These are phyloP conservation scores for Mustela lutreola DNA, from an alignment of 2,113 vertebrate species.

Conservation along the genomic window DNA sequence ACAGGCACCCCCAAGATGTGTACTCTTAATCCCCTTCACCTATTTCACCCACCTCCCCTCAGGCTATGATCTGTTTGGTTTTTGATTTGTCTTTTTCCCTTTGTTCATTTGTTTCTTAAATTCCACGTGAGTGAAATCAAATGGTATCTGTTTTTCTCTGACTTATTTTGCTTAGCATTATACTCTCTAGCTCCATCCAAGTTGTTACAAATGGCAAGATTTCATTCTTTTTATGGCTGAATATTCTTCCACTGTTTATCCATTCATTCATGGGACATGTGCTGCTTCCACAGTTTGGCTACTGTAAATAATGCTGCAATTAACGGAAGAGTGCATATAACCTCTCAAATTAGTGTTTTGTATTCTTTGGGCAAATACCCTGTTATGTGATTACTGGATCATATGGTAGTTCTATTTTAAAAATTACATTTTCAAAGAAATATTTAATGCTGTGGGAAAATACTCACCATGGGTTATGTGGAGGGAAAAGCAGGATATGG, in stretches of 20 bases:
- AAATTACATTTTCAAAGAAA: background rate
- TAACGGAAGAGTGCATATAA: background rate
- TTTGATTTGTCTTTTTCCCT: background rate
- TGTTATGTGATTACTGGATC: background rate
- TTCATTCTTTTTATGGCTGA: background rate
- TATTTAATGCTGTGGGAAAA: constrained; percentile 25
- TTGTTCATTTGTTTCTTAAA: background rate
- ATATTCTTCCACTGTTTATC: background rate
- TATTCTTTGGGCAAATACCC: background rate
- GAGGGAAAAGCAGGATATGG: background rate
- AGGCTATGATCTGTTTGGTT: background rate
- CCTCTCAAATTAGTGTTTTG: background rate
- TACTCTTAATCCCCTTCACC: background rate
- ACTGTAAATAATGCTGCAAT: background rate
- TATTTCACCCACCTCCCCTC: background rate
- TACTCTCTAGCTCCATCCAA: background rate
- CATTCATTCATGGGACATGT: background rate
- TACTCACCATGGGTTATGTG: background rate
- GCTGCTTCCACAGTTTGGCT: background rate
- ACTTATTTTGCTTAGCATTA: background rate
- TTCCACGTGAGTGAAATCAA: background rate
- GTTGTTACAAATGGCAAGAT: background rate
- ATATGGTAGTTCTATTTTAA: background rate
- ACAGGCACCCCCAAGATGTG: background rate
- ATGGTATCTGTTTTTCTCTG: background rate